These are phyloP conservation scores for Paralvinella palmiformis DNA, from an alignment of 1,140 invertebrate species.

Conservation along the genomic window DNA sequence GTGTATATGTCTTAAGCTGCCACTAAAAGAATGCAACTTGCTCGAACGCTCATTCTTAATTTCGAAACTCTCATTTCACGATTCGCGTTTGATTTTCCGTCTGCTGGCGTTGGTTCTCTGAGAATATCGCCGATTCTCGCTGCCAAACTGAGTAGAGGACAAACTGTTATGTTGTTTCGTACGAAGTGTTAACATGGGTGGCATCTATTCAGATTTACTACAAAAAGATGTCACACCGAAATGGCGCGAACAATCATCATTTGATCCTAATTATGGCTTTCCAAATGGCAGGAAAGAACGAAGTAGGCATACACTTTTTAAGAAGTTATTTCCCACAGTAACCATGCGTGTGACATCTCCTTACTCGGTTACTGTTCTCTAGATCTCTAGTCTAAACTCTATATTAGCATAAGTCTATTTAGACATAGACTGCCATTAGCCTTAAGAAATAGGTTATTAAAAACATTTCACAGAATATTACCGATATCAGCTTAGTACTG, in stretches of 20 bases:
- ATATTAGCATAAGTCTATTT: neutral
- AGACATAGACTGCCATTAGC: neutral
- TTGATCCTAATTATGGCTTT: conserved; percentile 70
- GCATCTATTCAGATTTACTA: no score
- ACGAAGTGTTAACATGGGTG: no score
- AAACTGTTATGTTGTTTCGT: no score
- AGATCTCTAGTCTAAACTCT: neutral
- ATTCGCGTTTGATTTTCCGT: no score
- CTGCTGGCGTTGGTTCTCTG: no score
- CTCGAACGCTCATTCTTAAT: no score
- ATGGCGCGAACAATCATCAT: conserved; percentile 59
- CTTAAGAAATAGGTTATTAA: neutral
- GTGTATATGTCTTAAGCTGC: no score
- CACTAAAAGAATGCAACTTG: no score
- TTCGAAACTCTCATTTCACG: no score
- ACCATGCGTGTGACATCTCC: neutral
- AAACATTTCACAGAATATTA: neutral
- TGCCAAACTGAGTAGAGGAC: no score
- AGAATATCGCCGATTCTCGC: no score
- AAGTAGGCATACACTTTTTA: conserved; percentile 52
- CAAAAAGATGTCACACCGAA: conserved; percentile 59
- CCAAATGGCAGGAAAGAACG: conserved; percentile 62
- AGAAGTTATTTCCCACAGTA: neutral
- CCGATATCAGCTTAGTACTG: no score
- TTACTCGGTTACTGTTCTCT: neutral